phyloP scores from a whole-genome alignment of 1,140 invertebrate species.

The Apis florea region DNA sequence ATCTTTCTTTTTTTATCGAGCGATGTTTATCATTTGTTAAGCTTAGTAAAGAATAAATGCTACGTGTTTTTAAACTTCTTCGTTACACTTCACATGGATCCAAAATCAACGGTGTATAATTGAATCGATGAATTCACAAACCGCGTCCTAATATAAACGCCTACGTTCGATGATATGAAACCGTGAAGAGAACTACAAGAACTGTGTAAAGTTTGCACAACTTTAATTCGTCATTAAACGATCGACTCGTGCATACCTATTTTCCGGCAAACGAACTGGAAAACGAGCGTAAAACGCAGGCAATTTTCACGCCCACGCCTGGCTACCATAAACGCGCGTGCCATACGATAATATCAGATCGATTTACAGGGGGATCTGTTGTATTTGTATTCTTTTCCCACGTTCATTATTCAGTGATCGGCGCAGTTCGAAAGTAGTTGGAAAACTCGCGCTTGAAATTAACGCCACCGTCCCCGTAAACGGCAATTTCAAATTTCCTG shows the following conservation, averaged over 20 bases:
- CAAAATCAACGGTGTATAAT: too few species aligned
- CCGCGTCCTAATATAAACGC: background rate
- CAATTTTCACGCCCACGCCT: slow-evolving; percentile 20
- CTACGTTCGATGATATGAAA: background rate
- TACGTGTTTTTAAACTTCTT: too few species aligned
- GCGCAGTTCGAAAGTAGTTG: background rate
- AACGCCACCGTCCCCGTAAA: too few species aligned
- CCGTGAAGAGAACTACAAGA: background rate
- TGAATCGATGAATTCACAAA: background rate
- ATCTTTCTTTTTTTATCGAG: too few species aligned
- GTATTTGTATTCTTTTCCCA: background rate
- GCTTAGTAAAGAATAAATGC: too few species aligned
- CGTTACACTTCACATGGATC: too few species aligned
- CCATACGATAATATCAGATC: background rate
- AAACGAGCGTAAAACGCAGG: slow-evolving; percentile 20
- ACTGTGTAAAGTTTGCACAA: background rate
- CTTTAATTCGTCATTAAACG: slow-evolving; percentile 15
- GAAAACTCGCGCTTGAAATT: too few species aligned
- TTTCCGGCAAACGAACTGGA: slow-evolving; percentile 5
- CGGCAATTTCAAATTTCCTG: too few species aligned
- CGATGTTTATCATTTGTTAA: too few species aligned
- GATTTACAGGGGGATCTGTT: slow-evolving; percentile 9
- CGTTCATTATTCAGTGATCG: background rate
- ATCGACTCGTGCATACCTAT: slow-evolving; percentile 1
- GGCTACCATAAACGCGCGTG: background rate